Percentiles rank a stretch among this genome's conserved stretches.
Conservation (phyloP, 2,888 invertebrate species). For the Drosophila cracens region DNA sequence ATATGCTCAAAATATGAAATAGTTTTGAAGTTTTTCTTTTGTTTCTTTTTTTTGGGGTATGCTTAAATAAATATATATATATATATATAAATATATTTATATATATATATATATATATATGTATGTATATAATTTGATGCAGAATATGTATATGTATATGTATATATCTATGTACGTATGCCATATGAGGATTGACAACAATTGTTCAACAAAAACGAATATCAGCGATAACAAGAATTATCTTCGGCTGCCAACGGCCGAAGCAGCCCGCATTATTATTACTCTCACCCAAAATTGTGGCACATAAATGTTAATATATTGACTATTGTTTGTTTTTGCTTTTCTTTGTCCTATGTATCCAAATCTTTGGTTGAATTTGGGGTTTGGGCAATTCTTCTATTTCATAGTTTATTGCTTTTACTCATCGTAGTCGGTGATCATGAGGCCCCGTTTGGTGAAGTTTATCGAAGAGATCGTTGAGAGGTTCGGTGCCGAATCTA, state of each 20-base stretch:
- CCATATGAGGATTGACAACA: constrained; percentile 43
- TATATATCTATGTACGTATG: constrained; percentile 34
- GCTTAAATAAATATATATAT: constrained; percentile 32
- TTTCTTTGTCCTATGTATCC: constrained; percentile 32
- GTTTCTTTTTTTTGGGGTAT: constrained; percentile 22
- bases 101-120: constrained; percentile 25
- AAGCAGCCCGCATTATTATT: constrained; percentile 38
- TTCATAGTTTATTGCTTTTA: constrained; percentile 30
- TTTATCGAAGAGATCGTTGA: constrained; percentile 62
- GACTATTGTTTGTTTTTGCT: constrained; percentile 43
- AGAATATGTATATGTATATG: constrained; percentile 31
- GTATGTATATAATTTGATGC: constrained; percentile 27
- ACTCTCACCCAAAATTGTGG: constrained; percentile 41
- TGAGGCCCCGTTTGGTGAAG: constrained; percentile 78
- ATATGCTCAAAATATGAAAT: constrained; percentile 64
- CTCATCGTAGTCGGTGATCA: constrained; percentile 81
- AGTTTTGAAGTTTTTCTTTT: constrained; percentile 15
- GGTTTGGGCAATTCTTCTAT: neutral
- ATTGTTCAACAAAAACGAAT: constrained; percentile 43
- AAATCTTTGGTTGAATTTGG: constrained; percentile 46
- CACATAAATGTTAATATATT: constrained; percentile 54
- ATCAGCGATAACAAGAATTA: constrained; percentile 63
- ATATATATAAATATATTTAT: constrained; percentile 3
- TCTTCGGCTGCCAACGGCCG: constrained; percentile 44
- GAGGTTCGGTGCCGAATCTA: constrained; percentile 58